These are phyloP conservation scores for Mohoua ochrocephala DNA, from an alignment of 2,113 vertebrate genomes.

Conservation along the genomic window DNA sequence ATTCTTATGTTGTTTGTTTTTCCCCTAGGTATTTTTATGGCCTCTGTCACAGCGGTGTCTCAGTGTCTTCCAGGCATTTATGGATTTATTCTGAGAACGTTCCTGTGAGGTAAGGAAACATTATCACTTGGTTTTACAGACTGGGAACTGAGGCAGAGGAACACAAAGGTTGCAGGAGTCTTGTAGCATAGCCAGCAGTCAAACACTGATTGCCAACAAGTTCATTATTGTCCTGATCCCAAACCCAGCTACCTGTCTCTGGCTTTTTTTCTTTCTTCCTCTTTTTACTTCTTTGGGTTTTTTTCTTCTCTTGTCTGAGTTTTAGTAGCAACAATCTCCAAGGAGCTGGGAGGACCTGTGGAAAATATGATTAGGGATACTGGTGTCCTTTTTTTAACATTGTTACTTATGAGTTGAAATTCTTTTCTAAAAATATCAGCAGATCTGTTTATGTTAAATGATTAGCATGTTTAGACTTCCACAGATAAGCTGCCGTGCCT, in stretches of 20 bases:
- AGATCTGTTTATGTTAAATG: conserved; percentile 60
- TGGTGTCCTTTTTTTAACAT: conserved; percentile 38
- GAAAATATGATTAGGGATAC: conserved; percentile 4
- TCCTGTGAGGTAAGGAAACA: conserved; percentile 53
- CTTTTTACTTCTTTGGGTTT: too few species aligned
- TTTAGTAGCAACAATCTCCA: background rate
- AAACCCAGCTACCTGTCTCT: background rate
- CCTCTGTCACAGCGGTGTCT: conserved; percentile 49
- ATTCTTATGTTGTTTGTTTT: background rate
- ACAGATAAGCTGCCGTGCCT: conserved; percentile 39
- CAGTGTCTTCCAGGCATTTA: conserved; percentile 53
- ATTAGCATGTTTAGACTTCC: conserved; percentile 57
- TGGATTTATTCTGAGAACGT: conserved; percentile 62
- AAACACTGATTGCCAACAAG: background rate
- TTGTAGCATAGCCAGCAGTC: background rate
- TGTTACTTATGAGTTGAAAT: conserved; percentile 15
- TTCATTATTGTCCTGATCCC: background rate
- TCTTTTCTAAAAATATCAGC: conserved; percentile 53
- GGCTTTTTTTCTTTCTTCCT: background rate
- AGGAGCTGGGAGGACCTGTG: background rate
- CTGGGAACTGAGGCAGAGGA: background rate
- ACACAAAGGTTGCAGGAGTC: background rate
- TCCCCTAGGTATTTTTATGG: conserved; percentile 59
- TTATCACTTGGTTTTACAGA: background rate
- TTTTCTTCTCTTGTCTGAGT: background rate